These are phyloP conservation scores for Remorina albescens DNA, from an alignment of 2,797 vertebrate species.

Conservation along the genomic window DNA sequence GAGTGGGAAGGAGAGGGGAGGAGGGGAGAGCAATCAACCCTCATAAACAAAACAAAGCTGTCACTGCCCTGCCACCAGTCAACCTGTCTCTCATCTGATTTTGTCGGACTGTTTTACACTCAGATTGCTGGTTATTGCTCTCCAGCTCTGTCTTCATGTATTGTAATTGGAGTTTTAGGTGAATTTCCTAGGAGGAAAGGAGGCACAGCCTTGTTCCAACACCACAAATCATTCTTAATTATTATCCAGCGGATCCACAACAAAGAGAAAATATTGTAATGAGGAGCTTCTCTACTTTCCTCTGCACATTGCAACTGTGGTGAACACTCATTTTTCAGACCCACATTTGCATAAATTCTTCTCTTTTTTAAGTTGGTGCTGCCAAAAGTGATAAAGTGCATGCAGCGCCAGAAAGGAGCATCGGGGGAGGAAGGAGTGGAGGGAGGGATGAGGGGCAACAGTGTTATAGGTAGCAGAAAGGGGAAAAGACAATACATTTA, in stretches of 20 bases:
- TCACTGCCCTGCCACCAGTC: constrained; percentile 1
- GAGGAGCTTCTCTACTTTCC: constrained; percentile 72
- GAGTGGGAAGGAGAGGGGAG: neutral
- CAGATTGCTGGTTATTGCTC: constrained; percentile 40
- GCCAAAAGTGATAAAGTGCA: constrained; percentile 84
- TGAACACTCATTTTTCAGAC: constrained; percentile 83
- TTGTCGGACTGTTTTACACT: constrained; percentile 17
- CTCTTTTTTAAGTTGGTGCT: constrained; percentile 79
- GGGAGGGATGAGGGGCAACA: neutral
- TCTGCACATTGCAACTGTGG: constrained; percentile 71
- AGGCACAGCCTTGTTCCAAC: constrained; percentile 64
- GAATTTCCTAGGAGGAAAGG: constrained; percentile 50
- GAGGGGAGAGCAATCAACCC: too few species aligned
- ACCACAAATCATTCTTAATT: constrained; percentile 87
- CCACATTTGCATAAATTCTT: constrained; percentile 84
- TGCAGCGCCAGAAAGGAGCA: constrained; percentile 56
- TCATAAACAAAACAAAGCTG: too few species aligned
- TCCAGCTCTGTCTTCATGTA: constrained; percentile 30
- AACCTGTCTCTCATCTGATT: constrained; percentile 7
- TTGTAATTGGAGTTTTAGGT: constrained; percentile 38
- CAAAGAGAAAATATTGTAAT: constrained; percentile 84
- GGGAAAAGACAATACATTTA: constrained; percentile 44
- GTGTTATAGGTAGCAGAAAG: constrained; percentile 35
- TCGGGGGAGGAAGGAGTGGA: neutral
- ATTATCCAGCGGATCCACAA: constrained; percentile 81